A percentile compares a stretch with the other conserved stretches of the same genome.
Evolutionary conservation across 2,113 vertebrate genomes (phyloP).

Genomic region (Ameiurus melas): DNA sequence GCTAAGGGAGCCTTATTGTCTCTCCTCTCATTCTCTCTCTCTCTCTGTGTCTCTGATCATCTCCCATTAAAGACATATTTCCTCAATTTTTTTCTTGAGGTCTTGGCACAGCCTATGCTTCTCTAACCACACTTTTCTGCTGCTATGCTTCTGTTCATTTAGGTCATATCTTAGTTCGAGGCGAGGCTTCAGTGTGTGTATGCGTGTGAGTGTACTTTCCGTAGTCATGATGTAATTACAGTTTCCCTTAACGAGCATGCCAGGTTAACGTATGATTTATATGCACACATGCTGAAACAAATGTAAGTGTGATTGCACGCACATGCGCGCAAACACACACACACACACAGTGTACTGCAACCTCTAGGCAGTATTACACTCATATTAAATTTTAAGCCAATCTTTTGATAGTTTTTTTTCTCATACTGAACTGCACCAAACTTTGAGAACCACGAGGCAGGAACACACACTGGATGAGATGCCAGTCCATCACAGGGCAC

Average conservation of each 20-base stretch:
- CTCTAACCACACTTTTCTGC: too few species aligned
- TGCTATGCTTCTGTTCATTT: neutral
- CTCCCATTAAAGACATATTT: neutral
- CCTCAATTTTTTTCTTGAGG: neutral
- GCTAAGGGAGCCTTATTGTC: slow-evolving; percentile 17
- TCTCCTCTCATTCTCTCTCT: slow-evolving; percentile 20
- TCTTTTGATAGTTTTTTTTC: neutral
- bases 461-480: neutral
- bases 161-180: neutral
- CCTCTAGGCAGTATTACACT: neutral
- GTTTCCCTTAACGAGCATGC: neutral
- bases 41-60: slow-evolving; percentile 50
- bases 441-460: neutral
- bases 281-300: neutral
- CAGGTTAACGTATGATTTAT: slow-evolving; percentile 7
- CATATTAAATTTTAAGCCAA: neutral
- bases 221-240: neutral
- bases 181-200: neutral
- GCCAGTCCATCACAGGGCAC: neutral
- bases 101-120: neutral
- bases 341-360: neutral
- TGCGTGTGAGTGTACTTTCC: neutral
- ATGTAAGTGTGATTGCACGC: neutral
- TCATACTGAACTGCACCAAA: neutral
- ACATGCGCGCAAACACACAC: neutral